Evolutionary conservation across 2,888 invertebrate species (phyloP).

Genomic region (Lithodes maja): DNA sequence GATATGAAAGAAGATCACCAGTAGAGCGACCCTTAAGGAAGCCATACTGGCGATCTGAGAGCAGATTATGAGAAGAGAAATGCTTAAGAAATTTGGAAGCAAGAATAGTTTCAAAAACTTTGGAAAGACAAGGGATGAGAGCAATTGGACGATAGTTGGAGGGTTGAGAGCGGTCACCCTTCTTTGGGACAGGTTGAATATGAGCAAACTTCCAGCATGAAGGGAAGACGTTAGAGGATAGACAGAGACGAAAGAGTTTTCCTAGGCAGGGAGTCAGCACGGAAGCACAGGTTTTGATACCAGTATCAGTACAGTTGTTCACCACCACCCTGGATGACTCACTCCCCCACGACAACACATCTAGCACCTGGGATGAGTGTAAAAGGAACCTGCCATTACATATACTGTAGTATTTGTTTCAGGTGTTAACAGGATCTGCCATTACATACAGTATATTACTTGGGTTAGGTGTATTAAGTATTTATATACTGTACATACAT

Average conservation of each 20-base stretch:
- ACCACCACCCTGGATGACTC: too few species aligned
- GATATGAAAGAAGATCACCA: not conserved
- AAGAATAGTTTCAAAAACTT: not conserved
- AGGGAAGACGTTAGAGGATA: not conserved
- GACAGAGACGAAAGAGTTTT: not conserved
- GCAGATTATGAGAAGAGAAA: not conserved
- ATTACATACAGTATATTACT: too few species aligned
- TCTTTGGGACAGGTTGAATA: constrained; percentile 7
- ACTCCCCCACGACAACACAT: too few species aligned
- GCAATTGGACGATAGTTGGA: constrained; percentile 20
- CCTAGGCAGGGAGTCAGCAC: constrained; percentile 1
- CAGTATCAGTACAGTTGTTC: too few species aligned
- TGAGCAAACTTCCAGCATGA: constrained; percentile 8
- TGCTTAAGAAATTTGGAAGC: not conserved
- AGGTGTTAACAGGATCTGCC: too few species aligned
- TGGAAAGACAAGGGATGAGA: not conserved
- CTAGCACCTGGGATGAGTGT: too few species aligned
- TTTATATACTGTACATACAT: too few species aligned
- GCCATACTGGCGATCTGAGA: constrained; percentile 9
- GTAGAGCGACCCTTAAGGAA: not conserved
- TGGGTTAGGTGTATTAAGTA: too few species aligned
- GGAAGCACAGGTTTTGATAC: not conserved
- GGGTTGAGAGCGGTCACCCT: constrained; percentile 16
- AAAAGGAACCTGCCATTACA: too few species aligned
- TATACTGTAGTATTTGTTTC: too few species aligned